A percentile compares a stretch with the other conserved stretches of the same genome.
phyloP scores from a whole-genome alignment of 2,888 invertebrate genomes.

The Mythimna pallens region DNA sequence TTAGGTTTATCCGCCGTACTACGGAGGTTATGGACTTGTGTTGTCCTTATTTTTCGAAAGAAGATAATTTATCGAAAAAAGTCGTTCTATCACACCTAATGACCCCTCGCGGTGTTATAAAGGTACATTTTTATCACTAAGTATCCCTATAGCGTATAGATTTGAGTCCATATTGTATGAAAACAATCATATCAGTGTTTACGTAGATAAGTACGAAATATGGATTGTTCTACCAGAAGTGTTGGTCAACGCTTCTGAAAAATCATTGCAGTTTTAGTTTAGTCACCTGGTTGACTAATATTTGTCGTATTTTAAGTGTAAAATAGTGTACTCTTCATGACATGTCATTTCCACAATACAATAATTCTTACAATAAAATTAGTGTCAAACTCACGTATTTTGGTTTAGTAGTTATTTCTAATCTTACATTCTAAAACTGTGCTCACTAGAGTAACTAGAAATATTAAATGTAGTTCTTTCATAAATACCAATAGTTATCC shows the following conservation, averaged over 20 bases:
- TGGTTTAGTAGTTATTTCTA: background rate
- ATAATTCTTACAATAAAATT: background rate
- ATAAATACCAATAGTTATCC: slow-evolving; percentile 1
- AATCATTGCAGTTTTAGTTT: slow-evolving; percentile 54
- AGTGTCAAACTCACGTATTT: background rate
- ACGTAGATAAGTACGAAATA: slow-evolving; percentile 78
- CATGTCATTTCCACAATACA: slow-evolving; percentile 9
- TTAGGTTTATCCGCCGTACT: slow-evolving; percentile 83
- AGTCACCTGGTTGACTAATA: slow-evolving; percentile 39
- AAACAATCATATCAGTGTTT: slow-evolving; percentile 84
- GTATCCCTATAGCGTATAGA: slow-evolving; percentile 66
- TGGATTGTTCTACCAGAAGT: slow-evolving; percentile 67
- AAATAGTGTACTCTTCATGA: slow-evolving; percentile 4
- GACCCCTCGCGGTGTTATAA: slow-evolving; percentile 83
- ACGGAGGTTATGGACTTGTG: slow-evolving; percentile 89
- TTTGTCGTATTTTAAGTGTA: slow-evolving; percentile 29
- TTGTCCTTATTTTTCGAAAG: slow-evolving; percentile 84
- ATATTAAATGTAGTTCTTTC: background rate
- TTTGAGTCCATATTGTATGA: slow-evolving; percentile 73
- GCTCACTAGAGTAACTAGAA: background rate
- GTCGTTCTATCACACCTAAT: slow-evolving; percentile 85
- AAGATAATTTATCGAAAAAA: slow-evolving; percentile 83
- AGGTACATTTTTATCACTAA: slow-evolving; percentile 79
- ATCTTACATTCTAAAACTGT: background rate
- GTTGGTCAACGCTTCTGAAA: slow-evolving; percentile 62